Evolutionary conservation across 2,797 vertebrate genomes (phyloP).

Genomic region (Scarus forsteni): DNA sequence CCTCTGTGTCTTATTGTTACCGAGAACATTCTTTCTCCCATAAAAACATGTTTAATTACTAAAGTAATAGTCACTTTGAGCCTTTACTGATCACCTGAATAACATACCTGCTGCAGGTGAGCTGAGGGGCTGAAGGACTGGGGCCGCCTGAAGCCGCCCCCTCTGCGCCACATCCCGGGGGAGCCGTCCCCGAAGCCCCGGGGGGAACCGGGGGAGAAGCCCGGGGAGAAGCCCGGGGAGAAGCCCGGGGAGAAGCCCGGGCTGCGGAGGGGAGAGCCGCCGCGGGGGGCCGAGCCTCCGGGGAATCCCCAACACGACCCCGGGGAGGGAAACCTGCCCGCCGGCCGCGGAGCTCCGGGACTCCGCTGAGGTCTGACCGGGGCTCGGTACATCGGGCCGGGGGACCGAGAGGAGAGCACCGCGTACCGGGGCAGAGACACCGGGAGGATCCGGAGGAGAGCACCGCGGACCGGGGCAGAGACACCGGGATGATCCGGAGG

Average conservation of each 20-base stretch:
- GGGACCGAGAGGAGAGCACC: neutral
- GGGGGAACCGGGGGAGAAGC: neutral
- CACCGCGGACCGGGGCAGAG: no score
- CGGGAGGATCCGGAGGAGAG: no score
- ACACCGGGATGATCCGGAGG: no score
- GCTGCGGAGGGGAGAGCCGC: constrained; percentile 12
- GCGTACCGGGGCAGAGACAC: no score
- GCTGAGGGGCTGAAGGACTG: constrained; percentile 33
- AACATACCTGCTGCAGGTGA: neutral
- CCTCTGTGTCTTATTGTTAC: no score
- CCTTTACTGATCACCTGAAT: no score
- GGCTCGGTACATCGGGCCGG: constrained; percentile 42
- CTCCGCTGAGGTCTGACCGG: constrained; percentile 44
- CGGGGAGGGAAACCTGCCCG: constrained; percentile 45
- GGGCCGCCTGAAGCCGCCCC: constrained; percentile 27
- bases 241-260: neutral
- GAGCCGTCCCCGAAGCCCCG: constrained; percentile 26
- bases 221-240: constrained; percentile 20
- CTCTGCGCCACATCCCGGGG: constrained; percentile 13
- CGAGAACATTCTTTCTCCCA: no score
- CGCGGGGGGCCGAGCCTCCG: constrained; percentile 12
- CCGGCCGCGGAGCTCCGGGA: constrained; percentile 40
- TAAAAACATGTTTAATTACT: no score
- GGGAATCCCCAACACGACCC: constrained; percentile 28
- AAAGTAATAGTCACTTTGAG: no score